Conservation (phyloP, 2,797 vertebrate genomes). For the Salarias fasciatus region DNA sequence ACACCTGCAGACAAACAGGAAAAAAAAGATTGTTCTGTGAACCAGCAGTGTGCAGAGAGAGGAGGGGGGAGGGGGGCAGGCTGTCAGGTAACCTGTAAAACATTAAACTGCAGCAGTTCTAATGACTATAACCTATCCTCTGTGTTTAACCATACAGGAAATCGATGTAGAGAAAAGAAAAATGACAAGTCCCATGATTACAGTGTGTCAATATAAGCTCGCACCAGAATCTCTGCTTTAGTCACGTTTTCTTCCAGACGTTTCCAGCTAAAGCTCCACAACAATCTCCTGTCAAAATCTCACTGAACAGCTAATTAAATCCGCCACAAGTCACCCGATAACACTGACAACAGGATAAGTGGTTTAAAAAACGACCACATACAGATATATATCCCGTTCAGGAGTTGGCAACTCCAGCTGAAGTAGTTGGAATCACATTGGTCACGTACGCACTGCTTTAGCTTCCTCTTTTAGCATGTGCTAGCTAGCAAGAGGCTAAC, state of each 20-base stretch:
- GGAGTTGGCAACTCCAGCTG: background rate
- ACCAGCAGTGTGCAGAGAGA: background rate
- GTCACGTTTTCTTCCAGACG: background rate
- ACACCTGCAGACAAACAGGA: conserved; percentile 32
- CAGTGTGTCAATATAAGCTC: too few species aligned
- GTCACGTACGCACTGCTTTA: conserved; percentile 61
- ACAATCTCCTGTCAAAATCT: conserved; percentile 12
- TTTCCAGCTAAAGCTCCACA: background rate
- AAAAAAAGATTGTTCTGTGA: conserved; percentile 7
- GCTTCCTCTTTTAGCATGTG: conserved; percentile 48
- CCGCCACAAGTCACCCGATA: too few species aligned
- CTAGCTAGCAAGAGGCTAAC: conserved; percentile 45
- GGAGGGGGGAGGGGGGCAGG: too few species aligned
- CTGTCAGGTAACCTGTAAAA: too few species aligned
- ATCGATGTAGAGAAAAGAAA: too few species aligned
- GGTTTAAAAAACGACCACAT: accelerated
- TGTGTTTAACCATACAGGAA: too few species aligned
- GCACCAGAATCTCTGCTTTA: background rate
- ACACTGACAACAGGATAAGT: accelerated
- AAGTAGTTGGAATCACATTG: background rate
- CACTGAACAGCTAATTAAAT: too few species aligned
- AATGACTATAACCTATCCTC: too few species aligned
- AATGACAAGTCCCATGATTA: too few species aligned
- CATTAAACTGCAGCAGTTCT: too few species aligned
- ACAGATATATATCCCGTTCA: background rate